Evolutionary conservation across 2,888 invertebrate species (phyloP).

Genomic region (Eristalinus aeneus): DNA sequence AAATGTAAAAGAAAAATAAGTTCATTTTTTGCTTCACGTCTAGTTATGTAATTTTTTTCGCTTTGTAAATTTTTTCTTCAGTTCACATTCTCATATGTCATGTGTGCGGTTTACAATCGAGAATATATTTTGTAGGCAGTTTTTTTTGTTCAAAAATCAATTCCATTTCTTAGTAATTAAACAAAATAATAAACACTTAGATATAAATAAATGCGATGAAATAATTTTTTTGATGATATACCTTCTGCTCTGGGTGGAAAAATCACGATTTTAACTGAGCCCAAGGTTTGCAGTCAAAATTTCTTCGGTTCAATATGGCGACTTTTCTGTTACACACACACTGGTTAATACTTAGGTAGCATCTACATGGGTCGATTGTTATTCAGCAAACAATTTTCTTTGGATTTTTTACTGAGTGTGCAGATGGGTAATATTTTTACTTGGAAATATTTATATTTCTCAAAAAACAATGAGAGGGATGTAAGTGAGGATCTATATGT

Average conservation of each 20-base stretch:
- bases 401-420: not conserved
- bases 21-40: slow-evolving; percentile 40
- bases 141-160: slow-evolving; percentile 55
- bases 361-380: slow-evolving; percentile 26
- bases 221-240: slow-evolving; percentile 45
- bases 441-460: too few relatives aligned
- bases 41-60: slow-evolving; percentile 69
- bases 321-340: slow-evolving; percentile 31
- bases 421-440: not conserved
- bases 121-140: slow-evolving; percentile 21
- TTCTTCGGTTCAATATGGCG: slow-evolving; percentile 63
- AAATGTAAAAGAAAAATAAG: slow-evolving; percentile 54
- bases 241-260: slow-evolving; percentile 52
- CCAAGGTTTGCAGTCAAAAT: slow-evolving; percentile 37
- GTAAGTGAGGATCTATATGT: too few relatives aligned
- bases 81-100: slow-evolving; percentile 40
- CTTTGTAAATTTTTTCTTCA: slow-evolving; percentile 35
- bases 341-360: not conserved
- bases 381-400: not conserved
- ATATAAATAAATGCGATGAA: slow-evolving; percentile 33
- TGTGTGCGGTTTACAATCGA: slow-evolving; percentile 48
- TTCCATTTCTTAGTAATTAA: slow-evolving; percentile 67
- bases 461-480: too few relatives aligned
- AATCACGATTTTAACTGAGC: slow-evolving; percentile 51
- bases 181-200: slow-evolving; percentile 51